Evolutionary conservation across 2,113 vertebrate species (phyloP).

Genomic region (Halcyon malimbica): DNA sequence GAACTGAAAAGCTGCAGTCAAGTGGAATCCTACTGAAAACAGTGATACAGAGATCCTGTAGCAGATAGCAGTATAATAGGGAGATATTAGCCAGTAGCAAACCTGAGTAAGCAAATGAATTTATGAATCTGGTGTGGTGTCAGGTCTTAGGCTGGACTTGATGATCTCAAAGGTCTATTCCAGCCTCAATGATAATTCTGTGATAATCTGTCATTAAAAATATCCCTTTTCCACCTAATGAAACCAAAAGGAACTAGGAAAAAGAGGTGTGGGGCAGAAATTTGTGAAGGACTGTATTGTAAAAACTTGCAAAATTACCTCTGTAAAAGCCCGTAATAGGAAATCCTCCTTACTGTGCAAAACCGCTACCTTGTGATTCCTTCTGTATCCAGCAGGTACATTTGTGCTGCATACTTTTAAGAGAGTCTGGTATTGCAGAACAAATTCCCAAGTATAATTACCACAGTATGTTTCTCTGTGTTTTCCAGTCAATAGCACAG

Average conservation of each 20-base stretch:
- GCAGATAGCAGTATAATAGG: neutral
- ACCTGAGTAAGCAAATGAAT: neutral
- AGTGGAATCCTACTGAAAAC: neutral
- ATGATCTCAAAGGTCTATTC: no score
- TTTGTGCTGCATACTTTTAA: neutral
- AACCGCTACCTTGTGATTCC: neutral
- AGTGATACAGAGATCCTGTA: neutral
- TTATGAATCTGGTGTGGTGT: neutral
- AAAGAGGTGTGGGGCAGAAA: neutral
- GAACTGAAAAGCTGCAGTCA: neutral
- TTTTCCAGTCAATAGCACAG: neutral
- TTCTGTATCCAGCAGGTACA: neutral
- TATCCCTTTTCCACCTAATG: neutral
- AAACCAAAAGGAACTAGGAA: neutral
- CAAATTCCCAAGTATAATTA: neutral
- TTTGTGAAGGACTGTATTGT: neutral
- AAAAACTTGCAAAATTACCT: neutral
- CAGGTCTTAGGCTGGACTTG: no score
- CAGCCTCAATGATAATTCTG: no score
- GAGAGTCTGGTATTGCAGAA: neutral
- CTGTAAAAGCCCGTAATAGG: neutral
- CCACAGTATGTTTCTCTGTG: neutral
- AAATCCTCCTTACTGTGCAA: neutral
- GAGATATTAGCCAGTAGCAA: neutral
- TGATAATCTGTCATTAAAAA: neutral